A percentile compares a stretch with the other conserved stretches of the same genome.
Conservation (phyloP, 2,113 vertebrate genomes). For the Stomatorhinus ivindoensis region DNA sequence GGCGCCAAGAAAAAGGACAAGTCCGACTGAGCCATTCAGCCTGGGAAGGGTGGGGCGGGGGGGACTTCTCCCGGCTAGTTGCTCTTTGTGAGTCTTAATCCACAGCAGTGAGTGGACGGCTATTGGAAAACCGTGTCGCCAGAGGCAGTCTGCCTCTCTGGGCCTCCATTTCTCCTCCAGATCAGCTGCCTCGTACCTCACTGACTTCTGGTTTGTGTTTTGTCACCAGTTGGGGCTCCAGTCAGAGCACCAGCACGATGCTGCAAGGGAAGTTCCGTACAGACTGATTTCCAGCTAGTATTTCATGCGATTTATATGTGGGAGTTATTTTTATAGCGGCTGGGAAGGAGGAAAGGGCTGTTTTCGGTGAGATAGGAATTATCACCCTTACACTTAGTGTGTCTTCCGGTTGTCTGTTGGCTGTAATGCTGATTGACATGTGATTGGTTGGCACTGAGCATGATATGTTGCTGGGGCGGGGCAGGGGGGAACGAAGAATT, state of each 20-base stretch:
- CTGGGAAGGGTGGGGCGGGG: not conserved
- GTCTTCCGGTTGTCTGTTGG: not conserved
- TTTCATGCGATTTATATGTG: not conserved
- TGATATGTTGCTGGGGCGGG: not conserved
- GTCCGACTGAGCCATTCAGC: slow-evolving; percentile 68
- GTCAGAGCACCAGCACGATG: not conserved
- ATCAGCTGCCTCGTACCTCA: not conserved
- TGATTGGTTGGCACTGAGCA: not conserved
- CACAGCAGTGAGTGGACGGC: not conserved
- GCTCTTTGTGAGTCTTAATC: not conserved
- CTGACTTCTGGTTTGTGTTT: not conserved
- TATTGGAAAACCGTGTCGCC: not conserved
- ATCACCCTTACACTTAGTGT: not conserved
- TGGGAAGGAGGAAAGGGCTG: not conserved
- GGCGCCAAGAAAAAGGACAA: slow-evolving; percentile 92
- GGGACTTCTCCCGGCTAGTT: not conserved
- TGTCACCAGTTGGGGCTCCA: not conserved
- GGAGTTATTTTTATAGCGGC: not conserved
- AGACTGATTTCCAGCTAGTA: not conserved
- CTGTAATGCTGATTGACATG: not conserved
- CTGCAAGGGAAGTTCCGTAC: not conserved
- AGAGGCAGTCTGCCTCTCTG: not conserved
- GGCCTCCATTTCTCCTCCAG: not conserved
- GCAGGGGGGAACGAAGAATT: not conserved
- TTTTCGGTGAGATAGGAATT: not conserved